Percentiles rank a stretch among this genome's conserved stretches.
phyloP scores from a whole-genome alignment of 2,797 vertebrate genomes.

The Microchirus variegatus region DNA sequence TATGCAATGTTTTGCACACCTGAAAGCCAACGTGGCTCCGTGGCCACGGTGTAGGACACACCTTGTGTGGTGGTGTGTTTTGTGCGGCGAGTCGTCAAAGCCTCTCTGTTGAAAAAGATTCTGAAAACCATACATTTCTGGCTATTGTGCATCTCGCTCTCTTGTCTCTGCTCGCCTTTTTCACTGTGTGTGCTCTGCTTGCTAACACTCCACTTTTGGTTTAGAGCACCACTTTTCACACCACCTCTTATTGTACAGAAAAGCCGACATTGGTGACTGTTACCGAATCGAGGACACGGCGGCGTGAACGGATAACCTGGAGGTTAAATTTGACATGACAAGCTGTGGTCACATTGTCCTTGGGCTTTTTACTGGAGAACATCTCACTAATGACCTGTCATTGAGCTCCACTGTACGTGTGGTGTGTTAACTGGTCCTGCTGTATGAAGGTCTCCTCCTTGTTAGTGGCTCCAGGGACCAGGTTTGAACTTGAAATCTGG shows the following conservation, averaged over 20 bases:
- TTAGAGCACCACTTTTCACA: constrained; percentile 21
- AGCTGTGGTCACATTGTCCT: too few species aligned
- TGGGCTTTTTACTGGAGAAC: too few species aligned
- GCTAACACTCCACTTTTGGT: constrained; percentile 43
- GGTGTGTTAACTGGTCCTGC: too few species aligned
- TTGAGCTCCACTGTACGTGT: too few species aligned
- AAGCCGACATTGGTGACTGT: too few species aligned
- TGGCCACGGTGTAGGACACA: neutral
- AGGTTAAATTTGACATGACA: too few species aligned
- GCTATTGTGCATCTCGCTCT: constrained; percentile 45
- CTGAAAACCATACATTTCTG: constrained; percentile 29
- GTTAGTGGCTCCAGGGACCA: too few species aligned
- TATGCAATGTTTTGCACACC: constrained; percentile 44
- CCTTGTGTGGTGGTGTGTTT: constrained; percentile 7
- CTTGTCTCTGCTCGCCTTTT: constrained; percentile 8
- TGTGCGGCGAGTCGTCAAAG: neutral
- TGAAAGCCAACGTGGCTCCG: constrained; percentile 15
- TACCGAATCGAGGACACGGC: too few species aligned
- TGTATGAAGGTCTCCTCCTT: too few species aligned
- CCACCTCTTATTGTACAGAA: constrained; percentile 2
- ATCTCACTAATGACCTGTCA: too few species aligned
- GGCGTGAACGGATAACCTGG: too few species aligned
- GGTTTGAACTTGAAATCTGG: too few species aligned
- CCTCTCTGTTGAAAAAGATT: constrained; percentile 2
- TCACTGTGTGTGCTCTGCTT: constrained; percentile 51